Evolutionary conservation across 2,113 vertebrate genomes (phyloP), one percentile per base, ranked within the genome.

Genomic region (Cebus imitator): DNA sequence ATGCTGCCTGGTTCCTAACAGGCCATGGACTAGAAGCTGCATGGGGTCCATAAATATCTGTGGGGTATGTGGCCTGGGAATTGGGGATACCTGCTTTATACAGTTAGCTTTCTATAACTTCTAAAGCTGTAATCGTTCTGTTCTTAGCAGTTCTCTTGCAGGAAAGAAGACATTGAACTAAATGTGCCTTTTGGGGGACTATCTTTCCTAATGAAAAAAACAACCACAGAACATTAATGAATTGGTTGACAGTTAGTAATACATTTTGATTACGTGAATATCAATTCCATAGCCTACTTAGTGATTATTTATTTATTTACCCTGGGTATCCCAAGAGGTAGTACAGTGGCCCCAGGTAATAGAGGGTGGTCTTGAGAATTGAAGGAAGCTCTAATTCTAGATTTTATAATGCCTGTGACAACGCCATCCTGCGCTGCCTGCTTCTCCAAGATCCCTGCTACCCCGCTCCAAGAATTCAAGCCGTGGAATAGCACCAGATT

Each of bases 141-240:
- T 48, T 87, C 66, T 87, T 83, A 79, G 90, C 40, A 37, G 9
- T 88, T 40, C 21, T 90, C 12, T 78, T 48, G 61, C 27, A 68
- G 27, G 25, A 25, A 90, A 92, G 94, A 83, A 93, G 94, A 40
- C 50, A 85, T 80, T 88, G 93, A 81, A 35, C 80, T 80, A 81
- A 73, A 81, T 61, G 40, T 72, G 20, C 5, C 55, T 68, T 92
- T 94, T 18, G 66, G 64, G 57, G 16, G n/a, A 52, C 35, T 84
- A n/a, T 61, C 18, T 81, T 57, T 48, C 75, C 30, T 96, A 73
- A 93, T 37, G 90, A 89, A n/a, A 30, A 21, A 72, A 5, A 23
- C 12, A 37, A 48, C 72, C 91, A 85, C 37, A 50, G 78, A 84
- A 10, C 43, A 70, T 81, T 92, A 93, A 50, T 37, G 75, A 70